These are phyloP conservation scores for Nasonia giraulti DNA, from an alignment of 1,140 invertebrate genomes.

Conservation along the genomic window DNA sequence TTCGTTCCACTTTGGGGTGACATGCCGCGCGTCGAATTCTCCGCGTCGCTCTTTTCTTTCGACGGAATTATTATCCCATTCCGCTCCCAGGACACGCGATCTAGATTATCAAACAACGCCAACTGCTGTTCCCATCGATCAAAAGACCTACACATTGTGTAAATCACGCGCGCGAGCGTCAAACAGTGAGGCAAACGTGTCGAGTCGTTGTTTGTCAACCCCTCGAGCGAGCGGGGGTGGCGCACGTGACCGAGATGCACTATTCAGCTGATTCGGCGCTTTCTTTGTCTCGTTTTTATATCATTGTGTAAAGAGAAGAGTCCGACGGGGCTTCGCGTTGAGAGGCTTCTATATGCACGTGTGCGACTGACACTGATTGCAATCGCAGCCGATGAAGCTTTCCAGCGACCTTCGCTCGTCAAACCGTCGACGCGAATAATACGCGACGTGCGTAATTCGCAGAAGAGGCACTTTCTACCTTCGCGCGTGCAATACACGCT, in stretches of 20 bases:
- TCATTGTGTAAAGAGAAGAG: no score
- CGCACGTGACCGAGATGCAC: background rate
- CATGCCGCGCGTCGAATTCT: background rate
- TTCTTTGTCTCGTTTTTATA: background rate
- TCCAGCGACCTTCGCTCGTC: no score
- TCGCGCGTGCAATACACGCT: background rate
- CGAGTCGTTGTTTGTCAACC: slow-evolving; percentile 18
- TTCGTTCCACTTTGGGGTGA: slow-evolving; percentile 19
- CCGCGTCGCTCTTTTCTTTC: background rate
- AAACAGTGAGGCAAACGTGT: background rate
- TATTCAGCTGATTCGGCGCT: background rate
- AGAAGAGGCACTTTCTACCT: no score
- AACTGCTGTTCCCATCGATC: background rate
- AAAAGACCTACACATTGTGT: background rate
- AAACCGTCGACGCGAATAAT: background rate
- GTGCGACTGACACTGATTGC: background rate
- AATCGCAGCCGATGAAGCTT: background rate
- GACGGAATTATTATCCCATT: slow-evolving; percentile 33
- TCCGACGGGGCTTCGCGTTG: background rate
- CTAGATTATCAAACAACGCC: background rate
- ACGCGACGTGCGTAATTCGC: background rate
- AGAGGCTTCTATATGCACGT: background rate
- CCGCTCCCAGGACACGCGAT: background rate
- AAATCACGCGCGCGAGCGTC: background rate
- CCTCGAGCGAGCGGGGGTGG: background rate